Percentiles rank a stretch among this genome's conserved stretches.
Evolutionary conservation across 2,113 vertebrate species (phyloP).

Genomic region (Pandion haliaetus): DNA sequence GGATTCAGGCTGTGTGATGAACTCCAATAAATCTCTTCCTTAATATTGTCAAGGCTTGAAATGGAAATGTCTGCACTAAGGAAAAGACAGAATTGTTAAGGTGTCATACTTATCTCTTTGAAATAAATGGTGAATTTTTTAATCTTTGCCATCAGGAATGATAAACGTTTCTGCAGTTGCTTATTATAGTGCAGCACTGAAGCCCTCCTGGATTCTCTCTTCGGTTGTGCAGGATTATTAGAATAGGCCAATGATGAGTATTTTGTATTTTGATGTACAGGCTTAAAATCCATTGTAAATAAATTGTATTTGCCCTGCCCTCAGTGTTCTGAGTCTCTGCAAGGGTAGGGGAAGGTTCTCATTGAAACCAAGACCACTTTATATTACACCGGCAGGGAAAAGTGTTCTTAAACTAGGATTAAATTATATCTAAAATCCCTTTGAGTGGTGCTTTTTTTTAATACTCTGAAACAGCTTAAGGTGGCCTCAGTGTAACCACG

Average conservation of each 20-base stretch:
- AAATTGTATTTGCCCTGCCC: background rate
- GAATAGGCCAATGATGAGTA: background rate
- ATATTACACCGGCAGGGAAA: background rate
- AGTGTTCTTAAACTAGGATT: conserved; percentile 10
- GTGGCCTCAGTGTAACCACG: background rate
- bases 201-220: background rate
- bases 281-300: background rate
- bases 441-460: background rate
- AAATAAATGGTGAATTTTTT: conserved; percentile 45
- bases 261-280: background rate
- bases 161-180: background rate
- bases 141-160: conserved; percentile 40
- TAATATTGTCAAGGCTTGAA: conserved; percentile 30
- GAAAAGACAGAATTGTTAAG: conserved; percentile 40
- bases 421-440: background rate
- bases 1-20: background rate
- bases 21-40: conserved; percentile 39
- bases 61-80: conserved; percentile 39
- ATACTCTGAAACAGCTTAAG: background rate
- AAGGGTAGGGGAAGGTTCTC: background rate
- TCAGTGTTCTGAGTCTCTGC: background rate
- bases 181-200: background rate
- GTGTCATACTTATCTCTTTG: conserved; percentile 16
- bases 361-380: background rate
- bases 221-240: background rate